Evolutionary conservation across 2,797 vertebrate species (phyloP).

Genomic region (Peromyscus melanophrys): DNA sequence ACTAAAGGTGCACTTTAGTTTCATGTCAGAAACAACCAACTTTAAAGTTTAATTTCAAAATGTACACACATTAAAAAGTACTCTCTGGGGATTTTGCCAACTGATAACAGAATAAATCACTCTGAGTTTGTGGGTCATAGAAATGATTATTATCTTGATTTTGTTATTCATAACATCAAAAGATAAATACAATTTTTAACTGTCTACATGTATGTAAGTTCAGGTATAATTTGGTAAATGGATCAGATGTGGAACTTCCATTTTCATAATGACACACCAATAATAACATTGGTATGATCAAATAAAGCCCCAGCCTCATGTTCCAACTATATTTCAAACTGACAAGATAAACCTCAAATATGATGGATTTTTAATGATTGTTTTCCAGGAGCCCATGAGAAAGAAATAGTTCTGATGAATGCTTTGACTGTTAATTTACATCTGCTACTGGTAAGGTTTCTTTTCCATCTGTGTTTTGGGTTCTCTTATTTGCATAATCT

Average conservation of each 20-base stretch:
- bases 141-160: conserved; percentile 82
- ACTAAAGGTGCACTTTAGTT: conserved; percentile 73
- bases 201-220: conserved; percentile 10
- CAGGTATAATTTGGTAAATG: conserved; percentile 52
- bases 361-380: conserved; percentile 59
- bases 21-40: conserved; percentile 58
- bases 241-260: conserved; percentile 77
- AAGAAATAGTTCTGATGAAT: conserved; percentile 97
- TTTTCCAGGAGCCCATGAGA: conserved; percentile 92
- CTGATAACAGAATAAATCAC: conserved; percentile 85
- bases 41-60: conserved; percentile 76
- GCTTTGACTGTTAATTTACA: conserved; percentile 97
- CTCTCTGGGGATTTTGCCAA: conserved; percentile 82
- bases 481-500: conserved; percentile 68
- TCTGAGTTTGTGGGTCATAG: conserved; percentile 81
- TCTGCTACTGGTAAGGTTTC: conserved; percentile 93
- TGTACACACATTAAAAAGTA: conserved; percentile 78
- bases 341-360: conserved; percentile 71
- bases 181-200: conserved; percentile 85
- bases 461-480: conserved; percentile 71
- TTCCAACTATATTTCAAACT: conserved; percentile 53
- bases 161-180: conserved; percentile 85
- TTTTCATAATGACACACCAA: conserved; percentile 80
- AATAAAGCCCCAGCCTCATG: conserved; percentile 55
- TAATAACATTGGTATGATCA: conserved; percentile 45